Conservation (phyloP, 2,888 invertebrate genomes). For the Drosophila siamana region DNA sequence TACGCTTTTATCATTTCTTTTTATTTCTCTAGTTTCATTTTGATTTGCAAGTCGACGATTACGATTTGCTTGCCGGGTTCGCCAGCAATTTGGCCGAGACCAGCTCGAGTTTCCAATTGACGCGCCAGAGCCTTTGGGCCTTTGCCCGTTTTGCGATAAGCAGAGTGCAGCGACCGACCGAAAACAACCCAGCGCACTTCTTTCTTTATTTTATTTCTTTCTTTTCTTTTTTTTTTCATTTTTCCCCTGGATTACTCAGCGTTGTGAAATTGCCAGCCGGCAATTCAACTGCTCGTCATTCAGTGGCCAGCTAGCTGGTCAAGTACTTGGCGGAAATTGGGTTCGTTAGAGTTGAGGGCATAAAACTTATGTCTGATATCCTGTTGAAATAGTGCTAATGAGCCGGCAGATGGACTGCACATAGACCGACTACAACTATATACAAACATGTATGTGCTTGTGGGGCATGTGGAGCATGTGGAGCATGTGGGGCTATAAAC, state of each 20-base stretch:
- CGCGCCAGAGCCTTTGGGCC: slow-evolving; percentile 42
- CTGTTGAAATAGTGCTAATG: slow-evolving; percentile 36
- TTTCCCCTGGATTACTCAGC: slow-evolving; percentile 43
- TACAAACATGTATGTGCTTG: background rate
- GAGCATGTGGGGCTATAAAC: slow-evolving; percentile 19
- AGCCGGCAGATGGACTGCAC: slow-evolving; percentile 20
- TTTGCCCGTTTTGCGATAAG: slow-evolving; percentile 58
- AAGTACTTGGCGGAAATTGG: slow-evolving; percentile 45
- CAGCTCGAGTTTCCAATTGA: slow-evolving; percentile 45
- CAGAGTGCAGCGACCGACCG: slow-evolving; percentile 31
- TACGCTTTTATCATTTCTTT: slow-evolving; percentile 3
- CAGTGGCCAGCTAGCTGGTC: slow-evolving; percentile 12
- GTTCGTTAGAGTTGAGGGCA: slow-evolving; percentile 50
- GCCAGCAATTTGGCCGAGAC: no score
- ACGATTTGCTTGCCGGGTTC: no score
- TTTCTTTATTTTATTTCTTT: background rate
- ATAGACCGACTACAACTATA: no score
- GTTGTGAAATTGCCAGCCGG: slow-evolving; percentile 59
- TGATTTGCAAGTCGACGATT: slow-evolving; percentile 38
- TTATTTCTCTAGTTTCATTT: slow-evolving; percentile 17
- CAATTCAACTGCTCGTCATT: background rate
- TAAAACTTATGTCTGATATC: slow-evolving; percentile 42
- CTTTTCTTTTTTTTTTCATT: background rate
- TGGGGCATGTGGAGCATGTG: no score
- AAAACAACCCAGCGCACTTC: background rate